Evolutionary conservation across 2,113 vertebrate genomes (phyloP).

Genomic region (Rhegmatorhina hoffmannsi): DNA sequence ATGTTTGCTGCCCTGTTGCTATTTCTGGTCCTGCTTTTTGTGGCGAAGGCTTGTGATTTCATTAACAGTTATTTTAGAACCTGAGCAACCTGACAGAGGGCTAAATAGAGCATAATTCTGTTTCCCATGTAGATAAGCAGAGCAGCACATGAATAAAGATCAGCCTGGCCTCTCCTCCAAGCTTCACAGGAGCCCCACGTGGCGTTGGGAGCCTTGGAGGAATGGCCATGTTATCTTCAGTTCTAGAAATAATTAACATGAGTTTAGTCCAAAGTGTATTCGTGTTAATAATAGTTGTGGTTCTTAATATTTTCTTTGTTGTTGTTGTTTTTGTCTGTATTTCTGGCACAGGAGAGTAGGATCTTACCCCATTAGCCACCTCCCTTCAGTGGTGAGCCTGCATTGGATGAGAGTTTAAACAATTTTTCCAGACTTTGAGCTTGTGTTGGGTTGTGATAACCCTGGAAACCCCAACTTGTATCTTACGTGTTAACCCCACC

Average conservation of each 20-base stretch:
- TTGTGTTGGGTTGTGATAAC: neutral
- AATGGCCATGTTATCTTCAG: neutral
- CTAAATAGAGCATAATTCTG: constrained; percentile 26
- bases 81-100: neutral
- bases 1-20: neutral
- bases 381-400: neutral
- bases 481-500: neutral
- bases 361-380: neutral
- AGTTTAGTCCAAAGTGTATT: neutral
- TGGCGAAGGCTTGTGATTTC: constrained; percentile 30
- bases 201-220: neutral
- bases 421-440: neutral
- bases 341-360: neutral
- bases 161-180: neutral
- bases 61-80: constrained; percentile 35
- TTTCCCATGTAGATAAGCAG: constrained; percentile 23
- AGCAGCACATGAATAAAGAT: constrained; percentile 24
- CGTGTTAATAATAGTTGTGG: neutral
- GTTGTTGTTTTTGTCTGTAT: neutral
- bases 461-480: neutral
- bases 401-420: neutral
- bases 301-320: neutral
- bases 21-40: neutral
- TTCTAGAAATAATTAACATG: constrained; percentile 1
- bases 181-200: neutral